phyloP scores from a whole-genome alignment of 2,888 invertebrate genomes.

The Mechanitis mazaeus region DNA sequence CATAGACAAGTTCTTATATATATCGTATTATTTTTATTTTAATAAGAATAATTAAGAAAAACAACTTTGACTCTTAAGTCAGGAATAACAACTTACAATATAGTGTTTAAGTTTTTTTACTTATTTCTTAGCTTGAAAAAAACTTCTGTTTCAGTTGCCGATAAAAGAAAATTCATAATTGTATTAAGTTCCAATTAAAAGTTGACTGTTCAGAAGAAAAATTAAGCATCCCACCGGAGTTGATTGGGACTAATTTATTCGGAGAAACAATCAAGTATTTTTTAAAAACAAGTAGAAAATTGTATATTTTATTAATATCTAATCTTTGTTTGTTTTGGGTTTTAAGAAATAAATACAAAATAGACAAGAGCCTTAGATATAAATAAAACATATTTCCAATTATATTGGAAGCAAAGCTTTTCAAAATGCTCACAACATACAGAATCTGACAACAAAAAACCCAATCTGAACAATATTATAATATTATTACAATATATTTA shows the following conservation, averaged over 20 bases:
- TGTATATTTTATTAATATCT: conserved; percentile 5
- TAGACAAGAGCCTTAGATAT: neutral
- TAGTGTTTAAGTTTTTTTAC: conserved; percentile 4
- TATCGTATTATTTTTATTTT: no score
- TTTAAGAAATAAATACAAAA: neutral
- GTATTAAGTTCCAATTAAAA: conserved; percentile 26
- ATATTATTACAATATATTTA: no score
- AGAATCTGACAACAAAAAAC: no score
- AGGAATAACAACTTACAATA: conserved; percentile 3
- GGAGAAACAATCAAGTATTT: conserved; percentile 17
- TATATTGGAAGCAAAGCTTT: no score
- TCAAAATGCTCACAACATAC: no score
- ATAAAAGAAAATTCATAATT: conserved; percentile 28
- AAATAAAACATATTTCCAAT: neutral
- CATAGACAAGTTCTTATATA: no score
- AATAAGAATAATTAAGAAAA: no score
- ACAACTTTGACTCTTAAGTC: conserved; percentile 1
- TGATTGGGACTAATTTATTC: conserved; percentile 25
- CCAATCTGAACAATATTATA: no score
- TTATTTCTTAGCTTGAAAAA: conserved; percentile 7
- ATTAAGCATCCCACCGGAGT: conserved; percentile 23
- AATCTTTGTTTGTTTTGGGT: neutral
- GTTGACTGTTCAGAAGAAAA: conserved; percentile 24
- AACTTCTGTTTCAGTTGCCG: conserved; percentile 10
- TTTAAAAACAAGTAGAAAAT: conserved; percentile 16